phyloP scores from a whole-genome alignment of 2,888 invertebrate species.

The Pterobdella sp. region DNA sequence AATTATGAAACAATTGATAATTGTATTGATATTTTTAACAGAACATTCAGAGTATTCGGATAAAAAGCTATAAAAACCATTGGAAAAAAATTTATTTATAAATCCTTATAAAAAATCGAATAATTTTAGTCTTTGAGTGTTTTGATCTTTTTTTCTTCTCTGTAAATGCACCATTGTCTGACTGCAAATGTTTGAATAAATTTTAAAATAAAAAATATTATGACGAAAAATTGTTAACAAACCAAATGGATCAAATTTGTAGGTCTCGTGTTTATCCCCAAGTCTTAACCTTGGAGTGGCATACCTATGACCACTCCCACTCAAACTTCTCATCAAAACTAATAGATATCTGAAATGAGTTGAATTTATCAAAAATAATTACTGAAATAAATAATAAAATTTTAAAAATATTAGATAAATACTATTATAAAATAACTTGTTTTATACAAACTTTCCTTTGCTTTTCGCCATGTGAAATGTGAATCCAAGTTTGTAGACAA shows the following conservation, averaged over 20 bases:
- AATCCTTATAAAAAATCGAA: background rate
- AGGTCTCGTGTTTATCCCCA: conserved; percentile 4
- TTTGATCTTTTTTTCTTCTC: background rate
- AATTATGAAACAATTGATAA: background rate
- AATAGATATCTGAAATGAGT: background rate
- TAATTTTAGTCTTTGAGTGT: background rate
- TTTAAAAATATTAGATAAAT: too few species aligned
- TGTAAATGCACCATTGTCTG: background rate
- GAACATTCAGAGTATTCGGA: background rate
- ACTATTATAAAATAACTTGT: background rate
- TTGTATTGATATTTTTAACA: background rate
- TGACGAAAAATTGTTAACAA: background rate
- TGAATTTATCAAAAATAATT: background rate
- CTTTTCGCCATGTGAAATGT: conserved; percentile 7
- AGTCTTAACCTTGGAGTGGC: background rate
- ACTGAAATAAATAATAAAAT: too few species aligned
- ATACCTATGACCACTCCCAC: conserved; percentile 6
- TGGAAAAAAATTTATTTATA: background rate
- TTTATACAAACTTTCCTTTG: conserved; percentile 10
- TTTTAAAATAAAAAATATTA: background rate
- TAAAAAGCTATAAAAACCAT: background rate
- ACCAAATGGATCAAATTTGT: conserved; percentile 12
- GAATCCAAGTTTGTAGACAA: too few species aligned
- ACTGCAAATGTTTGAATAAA: background rate
- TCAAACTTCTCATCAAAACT: background rate